Evolutionary conservation across 2,113 vertebrate species (phyloP), one percentile per base, ranked within the genome.

Genomic region (Scolopax mira): DNA sequence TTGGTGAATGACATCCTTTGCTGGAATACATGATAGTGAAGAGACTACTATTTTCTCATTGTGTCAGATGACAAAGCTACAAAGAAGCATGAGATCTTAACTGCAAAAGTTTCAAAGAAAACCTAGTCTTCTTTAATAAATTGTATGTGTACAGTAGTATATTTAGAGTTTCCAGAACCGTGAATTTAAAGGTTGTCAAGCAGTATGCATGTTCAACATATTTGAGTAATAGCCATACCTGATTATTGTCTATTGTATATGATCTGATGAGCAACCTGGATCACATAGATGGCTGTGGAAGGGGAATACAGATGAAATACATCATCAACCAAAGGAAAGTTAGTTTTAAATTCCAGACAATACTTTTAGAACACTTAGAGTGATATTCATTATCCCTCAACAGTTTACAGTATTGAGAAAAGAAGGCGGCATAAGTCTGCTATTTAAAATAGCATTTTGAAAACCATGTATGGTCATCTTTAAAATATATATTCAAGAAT

Each of bases 181-280:
- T 44, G 5, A n/a, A 5, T 73, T 65, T 49, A 44, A 72, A 62
- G 16, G 5, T 66, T 73, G 18, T 2, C 27, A 67, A 60, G 13
- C 4, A 33, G 1, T 64, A 31, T 74, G 5, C 9, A 12, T 35
- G 13, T 58, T 79, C 1, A 13, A 51, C 19, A 25, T 37, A 55
- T 39, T 18, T 55, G 46, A 46, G 18, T 52, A 74, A 5, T 18
- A 84, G 64, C 10, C 0, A 0, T 57, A 60, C 39, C 23, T 39
- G 21, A 65, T 85, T 67, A 69, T 75, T 79, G 39, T 31, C 6
- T 61, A 17, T 44, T 41, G 6, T 37, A 54, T 46, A 31, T 0
- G 0, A n/a, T 55, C 8, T 30, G 27, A 15, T 75, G 55, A 88
- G 61, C 88, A 94, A 81, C 13, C 0, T 1, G 35, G 89, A 79